Conservation (phyloP, 2,797 vertebrate species). For the Argentina silus region DNA sequence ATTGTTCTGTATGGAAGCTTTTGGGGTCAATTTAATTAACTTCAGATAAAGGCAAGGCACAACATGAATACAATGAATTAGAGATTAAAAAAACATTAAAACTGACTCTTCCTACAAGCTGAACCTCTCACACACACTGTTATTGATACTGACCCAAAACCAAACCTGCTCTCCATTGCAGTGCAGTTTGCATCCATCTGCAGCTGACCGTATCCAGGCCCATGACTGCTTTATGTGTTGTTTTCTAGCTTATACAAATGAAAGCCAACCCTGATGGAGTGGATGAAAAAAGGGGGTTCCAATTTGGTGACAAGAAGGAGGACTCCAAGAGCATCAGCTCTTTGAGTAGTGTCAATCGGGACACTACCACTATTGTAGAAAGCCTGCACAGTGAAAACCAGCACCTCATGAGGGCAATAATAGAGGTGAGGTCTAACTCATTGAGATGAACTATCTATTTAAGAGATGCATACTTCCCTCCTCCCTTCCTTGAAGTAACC, state of each 20-base stretch:
- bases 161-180: too few species aligned
- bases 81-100: neutral
- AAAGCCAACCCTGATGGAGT: neutral
- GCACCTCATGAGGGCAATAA: constrained; percentile 81
- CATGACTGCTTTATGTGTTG: neutral
- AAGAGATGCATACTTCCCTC: too few species aligned
- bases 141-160: neutral
- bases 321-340: constrained; percentile 78
- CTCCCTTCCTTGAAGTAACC: too few species aligned
- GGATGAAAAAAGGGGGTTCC: neutral
- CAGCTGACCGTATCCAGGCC: neutral
- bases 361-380: constrained; percentile 76
- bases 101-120: too few species aligned
- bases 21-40: neutral
- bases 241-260: constrained; percentile 7
- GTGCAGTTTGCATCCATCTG: neutral
- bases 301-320: constrained; percentile 77
- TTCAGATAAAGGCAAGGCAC: neutral
- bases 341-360: constrained; percentile 54
- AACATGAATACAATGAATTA: neutral
- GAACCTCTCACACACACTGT: too few species aligned
- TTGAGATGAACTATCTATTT: too few species aligned
- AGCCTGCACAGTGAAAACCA: constrained; percentile 82
- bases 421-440: constrained; percentile 76
- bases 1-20: neutral